Conservation (phyloP, 2,797 vertebrate species). For the Acridotheres tristis region DNA sequence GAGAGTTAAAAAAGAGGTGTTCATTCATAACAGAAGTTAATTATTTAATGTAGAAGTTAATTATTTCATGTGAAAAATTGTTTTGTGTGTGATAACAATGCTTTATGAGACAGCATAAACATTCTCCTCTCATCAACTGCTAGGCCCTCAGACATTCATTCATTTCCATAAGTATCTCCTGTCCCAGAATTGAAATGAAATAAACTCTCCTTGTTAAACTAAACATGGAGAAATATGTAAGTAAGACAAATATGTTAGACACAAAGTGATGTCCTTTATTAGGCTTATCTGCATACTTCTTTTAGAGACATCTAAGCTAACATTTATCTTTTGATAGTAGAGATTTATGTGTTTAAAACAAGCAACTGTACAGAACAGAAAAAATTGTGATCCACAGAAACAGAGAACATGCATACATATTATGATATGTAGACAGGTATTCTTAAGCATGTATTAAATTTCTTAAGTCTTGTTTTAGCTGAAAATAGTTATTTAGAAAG, state of each 20-base stretch:
- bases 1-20: neutral
- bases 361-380: neutral
- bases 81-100: neutral
- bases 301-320: neutral
- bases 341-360: neutral
- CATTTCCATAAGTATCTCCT: neutral
- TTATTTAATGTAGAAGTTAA: neutral
- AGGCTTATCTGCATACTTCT: neutral
- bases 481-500: neutral
- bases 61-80: neutral
- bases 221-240: neutral
- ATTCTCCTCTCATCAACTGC: neutral
- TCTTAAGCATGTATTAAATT: neutral
- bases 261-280: neutral
- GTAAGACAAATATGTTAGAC: neutral
- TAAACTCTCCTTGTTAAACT: neutral
- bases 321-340: neutral
- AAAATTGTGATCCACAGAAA: neutral
- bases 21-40: neutral
- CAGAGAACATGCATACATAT: neutral
- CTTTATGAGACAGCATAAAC: neutral
- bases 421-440: neutral
- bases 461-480: neutral
- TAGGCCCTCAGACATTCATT: neutral
- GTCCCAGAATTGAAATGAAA: neutral